Evolutionary conservation across 1,140 invertebrate species (phyloP).

Genomic region (Conus ventricosus): DNA sequence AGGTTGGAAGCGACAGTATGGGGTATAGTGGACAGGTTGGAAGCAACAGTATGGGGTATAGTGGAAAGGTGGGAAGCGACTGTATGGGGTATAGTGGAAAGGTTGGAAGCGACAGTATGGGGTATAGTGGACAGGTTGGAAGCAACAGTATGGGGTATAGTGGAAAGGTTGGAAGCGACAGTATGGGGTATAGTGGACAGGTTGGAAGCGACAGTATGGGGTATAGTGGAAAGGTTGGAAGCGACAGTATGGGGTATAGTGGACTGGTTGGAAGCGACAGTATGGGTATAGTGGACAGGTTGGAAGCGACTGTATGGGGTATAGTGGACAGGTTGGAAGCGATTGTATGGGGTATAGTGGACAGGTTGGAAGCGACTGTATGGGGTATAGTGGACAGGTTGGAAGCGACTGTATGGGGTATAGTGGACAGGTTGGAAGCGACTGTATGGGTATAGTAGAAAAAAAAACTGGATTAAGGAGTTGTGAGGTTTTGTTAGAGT

Average conservation of each 20-base stretch:
- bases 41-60: slow-evolving; percentile 54
- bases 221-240: not conserved
- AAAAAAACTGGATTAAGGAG: too few relatives aligned
- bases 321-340: slow-evolving; percentile 81
- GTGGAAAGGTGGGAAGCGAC: too few relatives aligned
- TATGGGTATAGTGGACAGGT: not conserved
- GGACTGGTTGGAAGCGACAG: slow-evolving; percentile 82
- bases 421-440: too few relatives aligned
- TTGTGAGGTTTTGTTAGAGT: too few relatives aligned
- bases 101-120: slow-evolving; percentile 80
- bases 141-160: not conserved
- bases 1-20: not conserved
- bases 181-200: not conserved
- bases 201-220: not conserved
- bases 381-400: not conserved
- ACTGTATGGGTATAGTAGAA: too few relatives aligned
- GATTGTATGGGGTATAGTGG: not conserved
- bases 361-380: too few relatives aligned
- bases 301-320: not conserved
- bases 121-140: not conserved
- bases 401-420: too few relatives aligned
- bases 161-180: slow-evolving; percentile 80
- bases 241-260: too few relatives aligned
- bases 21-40: slow-evolving; percentile 87
- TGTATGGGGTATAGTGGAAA: not conserved